Base-by-base conservation (phyloP, 2,888 invertebrate species). In the Aphodius sticticus region DNA sequence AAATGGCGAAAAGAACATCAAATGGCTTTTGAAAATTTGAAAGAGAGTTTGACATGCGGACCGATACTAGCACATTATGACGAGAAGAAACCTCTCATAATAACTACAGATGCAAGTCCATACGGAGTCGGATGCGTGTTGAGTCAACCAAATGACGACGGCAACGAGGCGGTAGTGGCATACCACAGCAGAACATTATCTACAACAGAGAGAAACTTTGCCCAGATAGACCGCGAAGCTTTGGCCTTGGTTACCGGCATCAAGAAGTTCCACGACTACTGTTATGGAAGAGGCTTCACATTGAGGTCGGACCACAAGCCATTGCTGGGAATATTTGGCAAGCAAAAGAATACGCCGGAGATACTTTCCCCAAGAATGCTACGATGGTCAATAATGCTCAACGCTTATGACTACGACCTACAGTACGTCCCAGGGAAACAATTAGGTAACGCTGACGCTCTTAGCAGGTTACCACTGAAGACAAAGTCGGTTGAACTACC, bases 301-400 rank as follows among this genome's bases (percentile, higher is more conserved):
- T 53, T 76, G n/a, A 53, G 76, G 15, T 76, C 79, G n/a, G 79
- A 79, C 70, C 79, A 79, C 37, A 76, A 79, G 36, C 72, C 72
- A 72, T 26, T 72, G 36, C 69, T 79, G 70, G 76, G 70, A 35
- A 76, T 79, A n/a, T 70, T 79, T 14, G 70, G 76, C 1, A 38
- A 76, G 76, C 16, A 70, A 36, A 76, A 53, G 35, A 14, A 69
- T 69, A 79, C 76, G 9, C 69, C 79, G 70, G 79, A 76, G 69
- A 15, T 79, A 16, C 15, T 76, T 26, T 69, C 79, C 3, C 76
- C 79, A 76, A 26, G 76, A 37, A 78, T 38, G 72, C 37, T 72
- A 53, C n/a, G 35, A 26, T 70, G 70, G 70, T 70, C 69, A n/a
- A 70, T 70, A 15, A 70, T 70, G 16, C 26, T 7, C 15, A 70